Conservation (phyloP, 2,113 vertebrate species). For the Ranitomeya imitator region DNA sequence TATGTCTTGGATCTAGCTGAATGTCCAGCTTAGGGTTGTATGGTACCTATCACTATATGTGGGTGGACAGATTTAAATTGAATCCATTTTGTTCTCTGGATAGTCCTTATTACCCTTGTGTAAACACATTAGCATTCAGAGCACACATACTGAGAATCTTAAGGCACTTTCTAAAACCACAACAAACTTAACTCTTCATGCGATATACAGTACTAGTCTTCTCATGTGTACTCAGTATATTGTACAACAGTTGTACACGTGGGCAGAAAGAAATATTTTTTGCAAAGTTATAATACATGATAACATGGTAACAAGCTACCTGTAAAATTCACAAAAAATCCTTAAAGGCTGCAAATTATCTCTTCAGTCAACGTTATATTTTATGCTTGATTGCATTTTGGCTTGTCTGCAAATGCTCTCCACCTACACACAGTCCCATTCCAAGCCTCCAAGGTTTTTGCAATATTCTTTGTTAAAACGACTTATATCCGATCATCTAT, state of each 20-base stretch:
- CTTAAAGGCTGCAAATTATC: conserved; percentile 40
- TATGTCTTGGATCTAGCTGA: neutral
- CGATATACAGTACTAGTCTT: neutral
- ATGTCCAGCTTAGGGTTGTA: neutral
- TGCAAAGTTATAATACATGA: neutral
- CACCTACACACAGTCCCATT: conserved; percentile 73
- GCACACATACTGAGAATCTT: conserved; percentile 22
- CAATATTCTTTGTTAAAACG: conserved; percentile 77
- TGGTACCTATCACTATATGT: conserved; percentile 20
- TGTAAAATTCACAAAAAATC: conserved; percentile 24
- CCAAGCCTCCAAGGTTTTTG: conserved; percentile 78
- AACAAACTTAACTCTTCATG: conserved; percentile 14
- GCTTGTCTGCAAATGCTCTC: conserved; percentile 73
- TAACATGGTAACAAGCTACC: neutral
- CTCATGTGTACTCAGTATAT: neutral
- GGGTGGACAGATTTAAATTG: conserved; percentile 44
- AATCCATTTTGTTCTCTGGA: conserved; percentile 40
- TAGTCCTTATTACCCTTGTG: conserved; percentile 33
- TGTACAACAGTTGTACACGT: conserved; percentile 13
- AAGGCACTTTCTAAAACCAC: conserved; percentile 1
- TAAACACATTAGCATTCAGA: conserved; percentile 44
- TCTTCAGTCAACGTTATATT: conserved; percentile 69
- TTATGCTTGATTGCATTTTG: conserved; percentile 73
- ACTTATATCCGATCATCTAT: conserved; percentile 76
- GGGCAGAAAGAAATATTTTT: neutral